Evolutionary conservation across 2,888 invertebrate genomes (phyloP).

Genomic region (Himalopsyche japonica): DNA sequence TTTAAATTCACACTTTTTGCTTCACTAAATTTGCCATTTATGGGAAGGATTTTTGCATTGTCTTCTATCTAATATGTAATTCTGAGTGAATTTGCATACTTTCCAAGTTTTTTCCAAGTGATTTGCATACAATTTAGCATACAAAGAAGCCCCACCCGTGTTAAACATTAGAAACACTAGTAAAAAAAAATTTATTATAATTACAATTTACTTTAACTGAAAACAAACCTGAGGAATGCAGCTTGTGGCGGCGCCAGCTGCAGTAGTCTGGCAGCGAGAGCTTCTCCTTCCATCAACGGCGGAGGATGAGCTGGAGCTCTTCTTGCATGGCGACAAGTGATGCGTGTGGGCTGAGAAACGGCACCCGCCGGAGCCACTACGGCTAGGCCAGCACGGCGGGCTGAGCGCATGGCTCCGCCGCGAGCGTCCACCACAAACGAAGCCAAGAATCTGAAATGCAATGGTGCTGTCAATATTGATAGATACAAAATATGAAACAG

Average conservation of each 20-base stretch:
- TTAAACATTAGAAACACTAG: too few species aligned
- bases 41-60: too few species aligned
- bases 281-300: slow-evolving; percentile 97
- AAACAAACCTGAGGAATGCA: slow-evolving; percentile 86
- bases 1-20: too few species aligned
- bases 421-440: slow-evolving; percentile 99
- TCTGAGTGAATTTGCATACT: too few species aligned
- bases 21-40: too few species aligned
- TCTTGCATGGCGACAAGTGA: slow-evolving; percentile 74
- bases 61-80: too few species aligned
- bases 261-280: slow-evolving; percentile 89
- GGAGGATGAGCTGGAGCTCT: slow-evolving; percentile 77
- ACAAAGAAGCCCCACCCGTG: too few species aligned
- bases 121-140: too few species aligned
- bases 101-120: too few species aligned
- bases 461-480: too few species aligned
- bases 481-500: too few species aligned
- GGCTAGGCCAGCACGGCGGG: slow-evolving; percentile 95
- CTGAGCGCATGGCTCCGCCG: slow-evolving; percentile 98
- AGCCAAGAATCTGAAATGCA: slow-evolving; percentile 81
- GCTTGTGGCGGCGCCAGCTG: slow-evolving; percentile 96
- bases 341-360: slow-evolving; percentile 92
- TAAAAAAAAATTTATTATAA: too few species aligned
- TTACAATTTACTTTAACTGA: background rate
- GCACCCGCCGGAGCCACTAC: slow-evolving; percentile 96